phyloP scores from a whole-genome alignment of 2,888 invertebrate genomes.

The Leucoma salicis region DNA sequence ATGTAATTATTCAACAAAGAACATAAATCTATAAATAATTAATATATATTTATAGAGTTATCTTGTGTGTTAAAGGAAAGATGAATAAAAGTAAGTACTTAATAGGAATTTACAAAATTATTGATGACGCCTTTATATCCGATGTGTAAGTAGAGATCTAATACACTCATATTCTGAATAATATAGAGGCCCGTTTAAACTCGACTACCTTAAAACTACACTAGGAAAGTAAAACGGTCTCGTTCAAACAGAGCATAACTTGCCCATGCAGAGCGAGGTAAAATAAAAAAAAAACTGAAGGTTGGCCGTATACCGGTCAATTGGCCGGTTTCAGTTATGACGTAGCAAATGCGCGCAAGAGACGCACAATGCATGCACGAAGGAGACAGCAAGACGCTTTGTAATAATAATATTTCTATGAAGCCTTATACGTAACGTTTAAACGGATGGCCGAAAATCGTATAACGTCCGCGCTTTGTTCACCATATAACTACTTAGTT shows the following conservation, averaged over 20 bases:
- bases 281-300: constrained; percentile 82
- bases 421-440: constrained; percentile 73
- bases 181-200: too few species aligned
- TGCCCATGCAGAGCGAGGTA: constrained; percentile 76
- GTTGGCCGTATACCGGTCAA: constrained; percentile 81
- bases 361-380: constrained; percentile 43
- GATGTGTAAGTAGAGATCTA: too few species aligned
- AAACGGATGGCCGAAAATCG: constrained; percentile 75
- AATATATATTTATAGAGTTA: too few species aligned
- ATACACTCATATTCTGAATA: too few species aligned
- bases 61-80: too few species aligned
- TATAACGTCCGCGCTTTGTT: constrained; percentile 73
- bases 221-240: background rate
- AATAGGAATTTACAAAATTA: too few species aligned
- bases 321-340: constrained; percentile 80
- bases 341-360: constrained; percentile 59
- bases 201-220: background rate
- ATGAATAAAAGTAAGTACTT: too few species aligned
- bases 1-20: too few species aligned
- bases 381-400: constrained; percentile 48
- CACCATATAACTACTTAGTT: constrained; percentile 43
- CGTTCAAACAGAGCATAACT: constrained; percentile 65
- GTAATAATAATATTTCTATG: constrained; percentile 70
- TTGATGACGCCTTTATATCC: too few species aligned
- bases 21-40: too few species aligned